Conservation (phyloP, 2,113 vertebrate genomes). For the Mesocricetus auratus region DNA sequence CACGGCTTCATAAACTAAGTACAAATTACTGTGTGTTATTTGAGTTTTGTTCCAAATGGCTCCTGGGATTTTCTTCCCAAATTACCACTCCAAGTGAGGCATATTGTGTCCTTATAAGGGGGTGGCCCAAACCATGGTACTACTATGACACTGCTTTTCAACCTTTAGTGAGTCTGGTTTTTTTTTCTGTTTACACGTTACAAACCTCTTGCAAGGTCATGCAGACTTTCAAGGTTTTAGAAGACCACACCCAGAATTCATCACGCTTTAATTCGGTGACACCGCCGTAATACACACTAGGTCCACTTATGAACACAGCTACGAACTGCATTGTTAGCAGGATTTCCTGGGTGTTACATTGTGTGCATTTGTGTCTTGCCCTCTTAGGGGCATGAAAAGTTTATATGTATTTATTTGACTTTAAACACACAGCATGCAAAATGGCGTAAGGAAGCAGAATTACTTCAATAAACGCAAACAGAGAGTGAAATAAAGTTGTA, state of each 20-base stretch:
- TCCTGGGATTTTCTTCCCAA: not conserved
- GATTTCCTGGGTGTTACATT: not conserved
- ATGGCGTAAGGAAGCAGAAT: not conserved
- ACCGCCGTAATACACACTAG: not conserved
- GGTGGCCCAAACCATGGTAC: not conserved
- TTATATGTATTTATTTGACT: not conserved
- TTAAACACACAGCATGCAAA: constrained; percentile 24
- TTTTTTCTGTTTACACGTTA: not conserved
- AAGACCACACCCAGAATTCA: constrained; percentile 15
- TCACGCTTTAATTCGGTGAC: not conserved
- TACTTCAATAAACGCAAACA: constrained; percentile 56
- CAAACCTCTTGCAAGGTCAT: not conserved
- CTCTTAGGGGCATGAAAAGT: not conserved
- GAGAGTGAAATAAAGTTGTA: constrained; percentile 48
- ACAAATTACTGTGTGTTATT: not conserved
- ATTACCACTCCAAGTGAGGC: not conserved
- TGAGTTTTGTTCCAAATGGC: not conserved
- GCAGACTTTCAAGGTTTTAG: constrained; percentile 5
- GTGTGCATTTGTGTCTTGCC: constrained; percentile 5
- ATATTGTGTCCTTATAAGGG: not conserved
- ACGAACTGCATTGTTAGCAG: not conserved
- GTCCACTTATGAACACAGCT: not conserved
- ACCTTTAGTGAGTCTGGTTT: not conserved
- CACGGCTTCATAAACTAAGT: not conserved
- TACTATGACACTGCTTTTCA: not conserved